phyloP scores from a whole-genome alignment of 1,140 invertebrate genomes.

The Gryllus bimaculatus region DNA sequence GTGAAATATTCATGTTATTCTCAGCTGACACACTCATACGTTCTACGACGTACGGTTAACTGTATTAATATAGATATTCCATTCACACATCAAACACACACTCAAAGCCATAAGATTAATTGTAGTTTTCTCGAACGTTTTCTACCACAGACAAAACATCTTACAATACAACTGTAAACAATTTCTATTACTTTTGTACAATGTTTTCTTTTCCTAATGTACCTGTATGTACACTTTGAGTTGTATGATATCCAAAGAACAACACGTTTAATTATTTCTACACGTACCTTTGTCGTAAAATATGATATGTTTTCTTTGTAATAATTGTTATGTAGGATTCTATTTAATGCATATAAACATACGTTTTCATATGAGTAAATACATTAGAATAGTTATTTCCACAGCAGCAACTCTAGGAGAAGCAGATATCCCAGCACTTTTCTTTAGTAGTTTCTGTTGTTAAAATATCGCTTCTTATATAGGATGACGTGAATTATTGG shows the following conservation, averaged over 20 bases:
- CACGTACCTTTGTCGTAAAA: background rate
- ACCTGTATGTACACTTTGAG: background rate
- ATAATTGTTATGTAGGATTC: background rate
- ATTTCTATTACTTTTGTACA: background rate
- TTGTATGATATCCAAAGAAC: background rate
- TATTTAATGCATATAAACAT: too few relatives aligned
- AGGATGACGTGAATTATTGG: too few relatives aligned
- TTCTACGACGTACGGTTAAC: too few relatives aligned
- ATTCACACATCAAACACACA: background rate
- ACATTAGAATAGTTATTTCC: too few relatives aligned
- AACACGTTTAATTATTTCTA: background rate
- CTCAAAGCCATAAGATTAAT: background rate
- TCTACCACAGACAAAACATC: background rate
- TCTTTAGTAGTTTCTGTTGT: too few relatives aligned
- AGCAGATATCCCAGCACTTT: too few relatives aligned
- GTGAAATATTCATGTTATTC: background rate
- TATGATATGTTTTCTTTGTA: conserved; percentile 6
- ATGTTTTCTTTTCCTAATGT: background rate
- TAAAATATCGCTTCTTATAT: too few relatives aligned
- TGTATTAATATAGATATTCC: too few relatives aligned
- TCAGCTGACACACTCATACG: background rate
- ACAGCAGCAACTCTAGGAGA: too few relatives aligned
- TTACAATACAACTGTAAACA: background rate
- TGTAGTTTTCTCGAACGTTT: background rate
- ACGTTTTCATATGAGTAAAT: too few relatives aligned